These are phyloP conservation scores for Plagodis pulveraria DNA, from an alignment of 2,888 invertebrate genomes.

Conservation along the genomic window DNA sequence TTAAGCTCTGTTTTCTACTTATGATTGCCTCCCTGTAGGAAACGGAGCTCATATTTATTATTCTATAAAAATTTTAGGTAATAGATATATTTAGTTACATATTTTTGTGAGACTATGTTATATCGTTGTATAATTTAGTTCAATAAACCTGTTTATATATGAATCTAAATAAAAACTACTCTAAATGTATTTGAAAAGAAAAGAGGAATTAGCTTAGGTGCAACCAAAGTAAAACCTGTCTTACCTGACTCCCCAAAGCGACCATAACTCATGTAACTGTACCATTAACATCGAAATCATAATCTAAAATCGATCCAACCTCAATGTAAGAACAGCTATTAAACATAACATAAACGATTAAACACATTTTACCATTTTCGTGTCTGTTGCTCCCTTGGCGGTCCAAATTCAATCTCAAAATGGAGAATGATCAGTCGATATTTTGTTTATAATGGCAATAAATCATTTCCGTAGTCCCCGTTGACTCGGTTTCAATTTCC, in stretches of 20 bases:
- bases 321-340: constrained; percentile 29
- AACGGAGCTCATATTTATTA: too few species aligned
- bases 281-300: constrained; percentile 31
- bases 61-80: too few species aligned
- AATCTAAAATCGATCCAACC: constrained; percentile 32
- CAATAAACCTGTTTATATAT: too few species aligned
- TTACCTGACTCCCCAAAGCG: constrained; percentile 19
- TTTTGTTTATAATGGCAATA: constrained; percentile 81
- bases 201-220: not conserved
- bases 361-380: constrained; percentile 47
- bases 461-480: constrained; percentile 76
- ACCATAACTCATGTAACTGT: constrained; percentile 30
- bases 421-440: constrained; percentile 79
- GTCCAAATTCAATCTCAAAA: constrained; percentile 72
- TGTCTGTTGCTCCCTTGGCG: constrained; percentile 59
- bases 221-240: constrained; percentile 11
- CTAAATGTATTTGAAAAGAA: too few species aligned
- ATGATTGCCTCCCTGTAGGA: too few species aligned
- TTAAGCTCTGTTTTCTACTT: too few species aligned
- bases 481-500: constrained; percentile 82
- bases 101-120: too few species aligned
- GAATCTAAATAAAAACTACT: not conserved
- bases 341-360: constrained; percentile 50
- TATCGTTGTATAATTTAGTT: too few species aligned
- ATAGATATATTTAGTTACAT: too few species aligned